phyloP scores from a whole-genome alignment of 2,888 invertebrate genomes.

The Saturnia japonica region DNA sequence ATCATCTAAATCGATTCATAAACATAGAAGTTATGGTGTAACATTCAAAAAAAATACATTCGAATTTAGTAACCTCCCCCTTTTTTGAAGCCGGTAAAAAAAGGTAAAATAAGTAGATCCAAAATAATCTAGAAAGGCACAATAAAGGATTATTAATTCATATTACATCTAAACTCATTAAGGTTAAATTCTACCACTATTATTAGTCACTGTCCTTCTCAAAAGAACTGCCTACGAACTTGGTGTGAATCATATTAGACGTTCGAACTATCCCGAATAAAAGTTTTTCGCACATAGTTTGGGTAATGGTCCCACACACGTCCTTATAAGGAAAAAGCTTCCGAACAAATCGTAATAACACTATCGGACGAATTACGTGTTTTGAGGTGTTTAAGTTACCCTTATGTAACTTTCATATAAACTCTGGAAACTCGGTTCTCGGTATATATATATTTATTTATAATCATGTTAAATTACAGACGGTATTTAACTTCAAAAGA shows the following conservation, averaged over 20 bases:
- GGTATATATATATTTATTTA: neutral
- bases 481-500: neutral
- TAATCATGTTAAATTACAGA: neutral
- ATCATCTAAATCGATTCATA: no score
- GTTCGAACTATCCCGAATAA: neutral
- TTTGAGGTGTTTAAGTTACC: conserved; percentile 8
- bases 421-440: neutral
- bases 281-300: neutral
- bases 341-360: conserved; percentile 8
- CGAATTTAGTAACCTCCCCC: no score
- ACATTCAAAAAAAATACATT: no score
- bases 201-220: neutral
- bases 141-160: neutral
- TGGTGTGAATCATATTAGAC: neutral
- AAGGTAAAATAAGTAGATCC: no score
- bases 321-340: neutral
- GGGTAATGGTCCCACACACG: neutral
- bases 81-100: no score
- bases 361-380: conserved; percentile 10
- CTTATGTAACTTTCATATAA: conserved; percentile 12
- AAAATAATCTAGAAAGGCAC: neutral
- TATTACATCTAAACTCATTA: neutral
- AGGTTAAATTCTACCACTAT: neutral
- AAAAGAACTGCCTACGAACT: neutral
- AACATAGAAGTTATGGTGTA: no score